Base-by-base conservation (phyloP, 1,140 invertebrate genomes). In the Lordiphosa stackelbergi region DNA sequence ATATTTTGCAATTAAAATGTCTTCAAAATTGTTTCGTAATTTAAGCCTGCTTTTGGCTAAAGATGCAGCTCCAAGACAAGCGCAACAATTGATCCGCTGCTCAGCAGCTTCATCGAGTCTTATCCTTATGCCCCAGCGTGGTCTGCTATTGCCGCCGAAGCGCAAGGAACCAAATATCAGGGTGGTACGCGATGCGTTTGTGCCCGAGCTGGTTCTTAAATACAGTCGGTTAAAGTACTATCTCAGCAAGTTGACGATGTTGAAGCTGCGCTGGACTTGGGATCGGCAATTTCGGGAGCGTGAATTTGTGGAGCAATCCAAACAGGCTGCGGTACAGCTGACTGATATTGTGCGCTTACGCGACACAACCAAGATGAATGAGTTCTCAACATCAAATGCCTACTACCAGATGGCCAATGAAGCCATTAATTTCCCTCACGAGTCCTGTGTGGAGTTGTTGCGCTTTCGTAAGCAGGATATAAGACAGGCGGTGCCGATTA, bases 201-300 rank as follows among this genome's bases (percentile, higher is more conserved):
- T 53, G 11, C 68, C 64, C 0, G 34, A 71, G 9, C 9, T 71
- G 5, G 34, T 58, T 0, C 43, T 55, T 2, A 59, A 58, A 5
- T 71, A 64, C 24, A 71, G 47, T 40, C 59, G 37, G 1, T 3
- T 71, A 0, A 63, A 64, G 12, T 68, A 71, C n/a, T 71, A 63
- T 22, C 28, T 68, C 24, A 71, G 68, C 9, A 71, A 59, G 37
- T 9, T 71, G 24, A 45, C 59, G 11, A 58, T 71, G 68, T 47
- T 55, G 51, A 58, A 68, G 36, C 38, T 71, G 8, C 38, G 48
- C 4, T 71, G 68, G 68, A 68, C 54, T 3, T 71, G 68, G 68
- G 68, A 71, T 48, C 45, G 34, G 1, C 22, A 47, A 3, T 71
- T 71, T 19, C 45, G 48, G 6, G 53, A 71, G 59, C 8, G 6